Evolutionary conservation across 2,113 vertebrate species (phyloP), one percentile per base, ranked within the genome.

Genomic region (Hippocampus zosterae): DNA sequence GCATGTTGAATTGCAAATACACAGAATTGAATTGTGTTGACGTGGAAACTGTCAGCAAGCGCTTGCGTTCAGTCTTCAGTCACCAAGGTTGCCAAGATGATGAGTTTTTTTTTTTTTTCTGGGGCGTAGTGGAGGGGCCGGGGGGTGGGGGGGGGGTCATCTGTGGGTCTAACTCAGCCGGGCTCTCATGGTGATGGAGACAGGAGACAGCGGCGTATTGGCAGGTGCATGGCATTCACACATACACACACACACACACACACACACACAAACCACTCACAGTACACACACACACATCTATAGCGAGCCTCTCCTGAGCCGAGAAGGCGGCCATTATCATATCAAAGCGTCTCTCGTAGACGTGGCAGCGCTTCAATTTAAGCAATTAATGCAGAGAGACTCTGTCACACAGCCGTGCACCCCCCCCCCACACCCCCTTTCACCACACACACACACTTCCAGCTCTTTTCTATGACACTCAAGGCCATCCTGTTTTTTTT

Each of bases 301-400:
- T 82, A 84, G 84, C 85, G 75, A 77, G 75, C 81, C 81, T 88
- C 87, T 89, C 95, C 96, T 96, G 94, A 93, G 95, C 94, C 96
- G 94, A 97, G 97, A 98, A 97, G 95, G 93, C 94, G 95, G 89
- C 96, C 95, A 98, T 98, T 98, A 98, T 98, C 97, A 98, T 99
- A 99, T 99, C 97, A 99, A 99, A 99, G 95, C 94, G 95, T 96
- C 95, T 95, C 96, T 96, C 94, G 92, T 91, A 96, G 95, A 97
- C 94, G 94, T 96, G 95, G 95, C 95, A 94, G 94, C 92, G 96
- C 96, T 97, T 98, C 95, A 98, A 97, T 99, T 95, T 94, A 93
- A 98, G 96, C 96, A 99, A 98, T 99, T 98, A 98, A 97, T 98
- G 94, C 94, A 93, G 95, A 95, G 96, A 96, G 95, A 95, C 95